These are phyloP conservation scores for Isurus oxyrinchus DNA, from an alignment of 2,113 vertebrate genomes.

Conservation along the genomic window DNA sequence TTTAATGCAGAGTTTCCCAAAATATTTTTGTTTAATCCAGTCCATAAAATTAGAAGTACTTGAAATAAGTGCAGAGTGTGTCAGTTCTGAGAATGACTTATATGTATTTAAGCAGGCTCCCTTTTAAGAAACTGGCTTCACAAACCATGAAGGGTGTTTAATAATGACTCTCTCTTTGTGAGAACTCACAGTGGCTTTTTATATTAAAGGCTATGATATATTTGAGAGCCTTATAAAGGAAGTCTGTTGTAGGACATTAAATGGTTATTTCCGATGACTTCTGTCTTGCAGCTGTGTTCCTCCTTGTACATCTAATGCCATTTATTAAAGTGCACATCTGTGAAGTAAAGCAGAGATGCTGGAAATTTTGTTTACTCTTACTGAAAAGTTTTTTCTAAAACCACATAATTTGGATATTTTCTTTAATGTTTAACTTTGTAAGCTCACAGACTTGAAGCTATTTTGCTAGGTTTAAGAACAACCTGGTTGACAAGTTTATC, in stretches of 20 bases:
- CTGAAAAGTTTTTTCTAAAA: not conserved
- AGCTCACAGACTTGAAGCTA: not conserved
- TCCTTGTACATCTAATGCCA: not conserved
- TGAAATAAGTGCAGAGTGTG: not conserved
- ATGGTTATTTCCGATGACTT: not conserved
- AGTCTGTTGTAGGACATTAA: not conserved
- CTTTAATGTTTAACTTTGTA: not conserved
- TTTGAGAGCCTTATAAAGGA: conserved; percentile 4
- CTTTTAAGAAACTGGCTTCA: not conserved
- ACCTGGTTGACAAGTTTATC: not conserved
- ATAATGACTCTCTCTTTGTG: not conserved
- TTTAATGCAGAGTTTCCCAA: not conserved
- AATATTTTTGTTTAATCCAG: not conserved
- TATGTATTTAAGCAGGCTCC: not conserved
- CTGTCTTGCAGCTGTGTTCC: not conserved
- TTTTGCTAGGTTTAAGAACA: not conserved
- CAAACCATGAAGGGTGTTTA: not conserved
- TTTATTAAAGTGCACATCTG: not conserved
- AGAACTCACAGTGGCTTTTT: conserved; percentile 15
- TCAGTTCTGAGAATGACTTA: not conserved
- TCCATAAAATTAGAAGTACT: not conserved
- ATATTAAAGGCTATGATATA: not conserved
- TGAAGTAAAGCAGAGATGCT: not conserved
- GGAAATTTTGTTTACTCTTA: not conserved
- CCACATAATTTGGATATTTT: not conserved